These are phyloP conservation scores for Sterrhoptilus dennistouni DNA, from an alignment of 2,113 vertebrate species.

Conservation along the genomic window DNA sequence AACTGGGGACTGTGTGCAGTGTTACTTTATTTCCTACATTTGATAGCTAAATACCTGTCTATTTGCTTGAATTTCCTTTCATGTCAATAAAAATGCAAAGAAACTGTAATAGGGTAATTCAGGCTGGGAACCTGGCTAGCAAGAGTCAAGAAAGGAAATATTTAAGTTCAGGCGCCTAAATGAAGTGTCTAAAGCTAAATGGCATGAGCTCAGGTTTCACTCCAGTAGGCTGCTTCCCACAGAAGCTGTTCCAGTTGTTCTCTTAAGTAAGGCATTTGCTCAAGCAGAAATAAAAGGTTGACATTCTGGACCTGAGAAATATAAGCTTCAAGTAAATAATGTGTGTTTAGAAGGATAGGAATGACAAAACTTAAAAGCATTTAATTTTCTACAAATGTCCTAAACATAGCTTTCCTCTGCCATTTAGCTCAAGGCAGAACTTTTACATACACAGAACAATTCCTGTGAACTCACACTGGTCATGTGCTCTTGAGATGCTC, in stretches of 20 bases:
- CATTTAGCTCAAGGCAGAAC: constrained; percentile 24
- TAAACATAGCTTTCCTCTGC: constrained; percentile 26
- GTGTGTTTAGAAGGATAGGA: constrained; percentile 20
- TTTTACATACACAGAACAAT: constrained; percentile 31
- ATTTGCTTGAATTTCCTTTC: background rate
- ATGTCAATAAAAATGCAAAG: background rate
- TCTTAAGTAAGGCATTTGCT: background rate
- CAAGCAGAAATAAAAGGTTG: constrained; percentile 22
- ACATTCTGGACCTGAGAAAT: constrained; percentile 23
- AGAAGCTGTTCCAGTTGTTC: background rate
- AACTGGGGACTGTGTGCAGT: background rate
- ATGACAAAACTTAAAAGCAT: constrained; percentile 43
- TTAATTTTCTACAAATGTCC: background rate
- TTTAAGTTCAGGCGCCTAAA: background rate
- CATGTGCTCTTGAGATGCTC: background rate
- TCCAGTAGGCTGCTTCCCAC: background rate
- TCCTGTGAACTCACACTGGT: background rate
- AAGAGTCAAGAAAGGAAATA: background rate
- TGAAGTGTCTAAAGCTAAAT: background rate
- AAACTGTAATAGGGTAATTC: background rate
- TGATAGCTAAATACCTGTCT: background rate
- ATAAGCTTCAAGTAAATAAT: constrained; percentile 7
- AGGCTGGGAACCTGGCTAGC: background rate
- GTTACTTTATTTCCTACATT: background rate
- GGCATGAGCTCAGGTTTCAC: background rate